These are phyloP conservation scores for Antheraea yamamai DNA, from an alignment of 2,888 invertebrate genomes.

Conservation along the genomic window DNA sequence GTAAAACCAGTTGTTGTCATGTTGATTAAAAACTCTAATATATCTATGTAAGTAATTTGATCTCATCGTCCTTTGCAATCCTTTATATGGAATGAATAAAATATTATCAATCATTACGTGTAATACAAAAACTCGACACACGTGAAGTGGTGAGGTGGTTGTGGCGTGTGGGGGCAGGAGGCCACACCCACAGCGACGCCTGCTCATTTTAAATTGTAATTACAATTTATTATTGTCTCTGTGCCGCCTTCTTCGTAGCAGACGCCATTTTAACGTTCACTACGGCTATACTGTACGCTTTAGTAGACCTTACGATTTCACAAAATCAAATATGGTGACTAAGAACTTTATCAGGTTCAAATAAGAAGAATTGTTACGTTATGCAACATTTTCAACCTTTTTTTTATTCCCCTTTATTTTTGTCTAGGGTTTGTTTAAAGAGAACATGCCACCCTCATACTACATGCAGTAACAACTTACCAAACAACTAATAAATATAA, in stretches of 20 bases:
- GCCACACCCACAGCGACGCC: slow-evolving; percentile 78
- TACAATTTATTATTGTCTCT: slow-evolving; percentile 82
- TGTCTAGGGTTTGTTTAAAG: too few relatives aligned
- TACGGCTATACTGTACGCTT: slow-evolving; percentile 22
- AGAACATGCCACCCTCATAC: too few relatives aligned
- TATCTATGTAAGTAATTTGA: neutral
- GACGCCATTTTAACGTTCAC: slow-evolving; percentile 79
- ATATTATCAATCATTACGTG: slow-evolving; percentile 59
- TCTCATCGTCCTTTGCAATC: neutral
- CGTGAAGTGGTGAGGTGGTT: slow-evolving; percentile 60
- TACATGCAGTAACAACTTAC: too few relatives aligned
- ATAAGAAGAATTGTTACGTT: too few relatives aligned
- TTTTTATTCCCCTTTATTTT: too few relatives aligned
- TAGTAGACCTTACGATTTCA: neutral
- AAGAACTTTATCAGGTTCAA: neutral
- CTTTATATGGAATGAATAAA: slow-evolving; percentile 33
- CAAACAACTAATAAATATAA: too few relatives aligned
- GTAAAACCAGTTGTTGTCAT: neutral
- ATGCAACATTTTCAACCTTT: too few relatives aligned
- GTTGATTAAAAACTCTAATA: neutral
- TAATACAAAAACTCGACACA: slow-evolving; percentile 73
- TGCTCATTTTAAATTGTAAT: slow-evolving; percentile 83
- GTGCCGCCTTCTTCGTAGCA: slow-evolving; percentile 74
- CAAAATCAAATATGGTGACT: neutral
- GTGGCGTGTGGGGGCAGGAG: slow-evolving; percentile 60